phyloP scores from a whole-genome alignment of 2,888 invertebrate genomes.

The Aphodius granarius region DNA sequence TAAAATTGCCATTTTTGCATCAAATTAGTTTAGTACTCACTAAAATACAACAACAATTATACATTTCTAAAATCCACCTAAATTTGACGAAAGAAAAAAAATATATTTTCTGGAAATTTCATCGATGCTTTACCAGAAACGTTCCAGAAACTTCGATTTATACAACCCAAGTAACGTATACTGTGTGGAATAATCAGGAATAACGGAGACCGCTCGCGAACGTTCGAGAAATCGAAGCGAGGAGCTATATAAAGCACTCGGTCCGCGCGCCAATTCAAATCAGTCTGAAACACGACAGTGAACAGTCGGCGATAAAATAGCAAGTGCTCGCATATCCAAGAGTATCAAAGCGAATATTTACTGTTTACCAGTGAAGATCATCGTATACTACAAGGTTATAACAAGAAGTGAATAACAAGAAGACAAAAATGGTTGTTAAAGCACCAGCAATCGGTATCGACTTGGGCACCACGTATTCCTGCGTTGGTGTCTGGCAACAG shows the following conservation, averaged over 20 bases:
- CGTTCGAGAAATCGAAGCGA: background rate
- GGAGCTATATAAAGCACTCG: background rate
- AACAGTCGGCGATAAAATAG: background rate
- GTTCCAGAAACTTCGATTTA: too few species aligned
- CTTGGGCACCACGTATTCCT: constrained; percentile 84
- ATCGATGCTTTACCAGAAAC: too few species aligned
- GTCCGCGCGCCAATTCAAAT: constrained; percentile 10
- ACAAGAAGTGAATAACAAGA: background rate
- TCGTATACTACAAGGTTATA: background rate
- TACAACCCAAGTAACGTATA: too few species aligned
- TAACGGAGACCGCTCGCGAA: constrained; percentile 5
- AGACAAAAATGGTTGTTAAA: constrained; percentile 46
- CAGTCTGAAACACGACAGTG: constrained; percentile 4
- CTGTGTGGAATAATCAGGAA: background rate
- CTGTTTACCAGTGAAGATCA: background rate
- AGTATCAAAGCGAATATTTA: background rate
- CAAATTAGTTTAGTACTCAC: too few species aligned
- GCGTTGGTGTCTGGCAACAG: constrained; percentile 79
- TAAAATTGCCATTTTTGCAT: too few species aligned
- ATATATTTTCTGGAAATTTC: too few species aligned
- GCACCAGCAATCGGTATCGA: constrained; percentile 76
- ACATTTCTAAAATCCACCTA: too few species aligned
- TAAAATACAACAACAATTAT: too few species aligned
- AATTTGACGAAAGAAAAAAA: too few species aligned
- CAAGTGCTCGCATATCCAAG: background rate